These are phyloP conservation scores for Benthosema pterotum DNA, from an alignment of 2,797 vertebrate genomes.

Conservation along the genomic window DNA sequence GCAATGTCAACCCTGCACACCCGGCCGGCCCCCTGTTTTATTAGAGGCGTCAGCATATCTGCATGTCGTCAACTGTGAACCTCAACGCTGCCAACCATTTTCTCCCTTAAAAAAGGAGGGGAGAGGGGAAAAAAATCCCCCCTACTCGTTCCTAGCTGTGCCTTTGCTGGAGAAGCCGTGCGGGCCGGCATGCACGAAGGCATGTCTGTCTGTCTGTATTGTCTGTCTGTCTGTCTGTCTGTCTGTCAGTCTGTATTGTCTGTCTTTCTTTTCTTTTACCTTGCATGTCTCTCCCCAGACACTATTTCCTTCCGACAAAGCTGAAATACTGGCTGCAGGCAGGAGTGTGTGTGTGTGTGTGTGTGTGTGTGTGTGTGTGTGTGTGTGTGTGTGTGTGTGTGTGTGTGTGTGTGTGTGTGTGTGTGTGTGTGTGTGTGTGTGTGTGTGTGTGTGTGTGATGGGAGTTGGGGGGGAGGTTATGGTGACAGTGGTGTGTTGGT, in stretches of 20 bases:
- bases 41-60: constrained; percentile 76
- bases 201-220: too few relatives aligned
- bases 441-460: background rate
- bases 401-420: background rate
- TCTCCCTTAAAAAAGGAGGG: constrained; percentile 17
- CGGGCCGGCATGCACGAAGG: constrained; percentile 24
- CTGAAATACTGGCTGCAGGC: constrained; percentile 37
- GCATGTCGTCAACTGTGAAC: constrained; percentile 70
- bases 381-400: background rate
- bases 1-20: constrained; percentile 76
- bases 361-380: constrained; percentile 2
- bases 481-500: constrained; percentile 48
- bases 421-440: background rate
- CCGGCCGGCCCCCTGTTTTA: constrained; percentile 71
- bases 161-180: constrained; percentile 54
- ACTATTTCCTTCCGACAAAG: constrained; percentile 43
- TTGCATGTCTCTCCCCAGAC: constrained; percentile 38
- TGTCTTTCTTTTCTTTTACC: background rate
- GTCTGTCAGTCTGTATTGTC: too few relatives aligned
- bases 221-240: too few relatives aligned
- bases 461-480: constrained; percentile 33
- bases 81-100: constrained; percentile 67
- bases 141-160: background rate
- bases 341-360: constrained; percentile 4
- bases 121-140: too few relatives aligned